These are phyloP conservation scores for Alloscopus bannaensis DNA, from an alignment of 2,888 invertebrate genomes.

Conservation along the genomic window DNA sequence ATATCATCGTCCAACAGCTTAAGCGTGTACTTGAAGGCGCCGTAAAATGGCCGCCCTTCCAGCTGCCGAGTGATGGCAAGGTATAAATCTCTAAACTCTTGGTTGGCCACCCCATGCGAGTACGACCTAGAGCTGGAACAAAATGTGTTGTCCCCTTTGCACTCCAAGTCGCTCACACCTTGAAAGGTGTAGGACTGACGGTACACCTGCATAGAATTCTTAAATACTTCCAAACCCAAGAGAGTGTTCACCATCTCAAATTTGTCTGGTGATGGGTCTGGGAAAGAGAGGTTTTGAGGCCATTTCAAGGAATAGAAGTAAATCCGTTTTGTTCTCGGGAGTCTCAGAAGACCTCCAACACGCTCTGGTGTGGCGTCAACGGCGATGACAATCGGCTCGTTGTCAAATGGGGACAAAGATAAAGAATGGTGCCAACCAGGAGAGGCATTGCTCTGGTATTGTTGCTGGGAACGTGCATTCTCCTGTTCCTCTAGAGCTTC, in stretches of 20 bases:
- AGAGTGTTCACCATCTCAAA: neutral
- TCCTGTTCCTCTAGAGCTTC: too few species aligned
- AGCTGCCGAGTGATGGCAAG: neutral
- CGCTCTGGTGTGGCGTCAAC: slow-evolving; percentile 12
- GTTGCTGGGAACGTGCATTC: too few species aligned
- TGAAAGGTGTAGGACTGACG: neutral
- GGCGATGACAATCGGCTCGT: neutral
- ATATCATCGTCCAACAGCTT: neutral
- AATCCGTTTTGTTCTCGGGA: neutral
- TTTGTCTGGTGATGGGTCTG: neutral
- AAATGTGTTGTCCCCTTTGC: neutral
- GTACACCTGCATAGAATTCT: neutral
- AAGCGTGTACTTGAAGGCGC: neutral
- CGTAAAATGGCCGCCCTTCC: neutral
- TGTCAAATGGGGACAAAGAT: neutral
- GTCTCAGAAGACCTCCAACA: neutral
- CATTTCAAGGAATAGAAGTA: slow-evolving; percentile 1
- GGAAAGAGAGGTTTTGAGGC: neutral
- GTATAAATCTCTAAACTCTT: neutral
- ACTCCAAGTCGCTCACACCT: neutral
- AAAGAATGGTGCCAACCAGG: neutral
- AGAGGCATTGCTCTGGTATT: too few species aligned
- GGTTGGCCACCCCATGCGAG: neutral
- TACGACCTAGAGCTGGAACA: neutral
- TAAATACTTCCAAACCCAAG: neutral